These are phyloP conservation scores for Trichogramma pretiosum DNA, from an alignment of 1,140 invertebrate species.

Conservation along the genomic window DNA sequence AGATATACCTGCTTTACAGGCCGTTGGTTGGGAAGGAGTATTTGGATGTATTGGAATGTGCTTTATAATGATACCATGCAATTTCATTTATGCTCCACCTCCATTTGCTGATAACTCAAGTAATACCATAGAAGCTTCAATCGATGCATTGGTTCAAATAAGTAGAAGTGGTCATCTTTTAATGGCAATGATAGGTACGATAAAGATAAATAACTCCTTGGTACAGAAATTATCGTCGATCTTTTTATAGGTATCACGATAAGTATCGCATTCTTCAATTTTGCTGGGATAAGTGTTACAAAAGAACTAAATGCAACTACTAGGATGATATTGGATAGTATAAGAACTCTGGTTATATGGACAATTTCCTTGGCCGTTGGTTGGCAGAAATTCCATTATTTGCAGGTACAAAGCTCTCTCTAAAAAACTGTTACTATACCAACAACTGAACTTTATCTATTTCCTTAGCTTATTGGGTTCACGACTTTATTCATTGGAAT, in stretches of 20 bases:
- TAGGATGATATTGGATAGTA: constrained; percentile 83
- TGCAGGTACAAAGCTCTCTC: constrained; percentile 52
- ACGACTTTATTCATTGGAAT: constrained; percentile 64
- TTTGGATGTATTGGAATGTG: constrained; percentile 77
- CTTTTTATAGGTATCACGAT: constrained; percentile 62
- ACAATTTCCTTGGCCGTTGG: constrained; percentile 60
- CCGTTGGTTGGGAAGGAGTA: constrained; percentile 88
- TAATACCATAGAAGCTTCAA: constrained; percentile 74
- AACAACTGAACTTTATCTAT: constrained; percentile 9
- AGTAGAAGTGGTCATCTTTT: constrained; percentile 55
- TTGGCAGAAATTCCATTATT: constrained; percentile 73
- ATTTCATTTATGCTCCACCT: constrained; percentile 66
- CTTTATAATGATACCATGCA: constrained; percentile 71
- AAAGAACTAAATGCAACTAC: constrained; percentile 89
- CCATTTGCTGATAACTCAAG: constrained; percentile 71
- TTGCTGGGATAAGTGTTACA: constrained; percentile 90
- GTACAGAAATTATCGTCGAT: neutral
- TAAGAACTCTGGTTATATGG: constrained; percentile 88
- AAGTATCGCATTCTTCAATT: constrained; percentile 95
- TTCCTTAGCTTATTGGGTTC: constrained; percentile 60
- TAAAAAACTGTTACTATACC: constrained; percentile 15
- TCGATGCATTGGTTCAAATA: constrained; percentile 79
- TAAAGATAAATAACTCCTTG: neutral
- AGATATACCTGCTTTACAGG: constrained; percentile 76
- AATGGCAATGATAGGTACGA: constrained; percentile 58